Base-by-base conservation (phyloP, 2,797 vertebrate genomes). In the Centroberyx gerrardi region DNA sequence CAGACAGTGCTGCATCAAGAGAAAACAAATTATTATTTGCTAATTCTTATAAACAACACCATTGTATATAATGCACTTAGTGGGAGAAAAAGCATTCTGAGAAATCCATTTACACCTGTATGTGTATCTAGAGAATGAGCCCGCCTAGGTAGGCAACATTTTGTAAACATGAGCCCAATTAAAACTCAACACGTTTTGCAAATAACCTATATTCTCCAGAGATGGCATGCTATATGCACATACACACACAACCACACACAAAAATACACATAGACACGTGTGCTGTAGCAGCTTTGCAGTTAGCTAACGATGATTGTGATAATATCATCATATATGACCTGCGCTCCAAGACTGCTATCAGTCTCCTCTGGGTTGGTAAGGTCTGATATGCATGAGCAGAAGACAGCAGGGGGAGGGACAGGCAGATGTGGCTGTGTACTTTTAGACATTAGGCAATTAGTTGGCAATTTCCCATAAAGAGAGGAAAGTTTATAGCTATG, bases 131-230 rank as follows among this genome's bases (percentile, higher is more conserved):
- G 72, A 76, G 68, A 84, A 81, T 52, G 74, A 79, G 49, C 4
- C 1, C 8, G 17, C 3, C 5, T 15, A 44, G 42, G 42, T 12
- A 87, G 68, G 70, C 70, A 83, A 80, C 74, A 81, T 80, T 90
- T 86, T 84, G 82, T 82, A 83, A 90, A 87, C 84, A 86, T 29
- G 0, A 84, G 63, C 74, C 74, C 80, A 86, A 90, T 90, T 89
- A 91, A 90, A 91, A 85, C 54, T 81, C 10, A 38, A 38, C 36
- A 38, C 62, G 69, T 86, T 84, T 80, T 80, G 76, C 71, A 87
- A 90, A 78, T 84, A 86, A 73, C 68, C 38, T 8, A 29, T 51
- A 52, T 22, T 86, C 79, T 86, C 74, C 22, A 12, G 75, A 83
- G 80, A 79, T 61, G 27, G 22, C 61, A 38, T 31, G 48, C 17